Base-by-base conservation (phyloP, 2,888 invertebrate species). In the Diaperis boleti region DNA sequence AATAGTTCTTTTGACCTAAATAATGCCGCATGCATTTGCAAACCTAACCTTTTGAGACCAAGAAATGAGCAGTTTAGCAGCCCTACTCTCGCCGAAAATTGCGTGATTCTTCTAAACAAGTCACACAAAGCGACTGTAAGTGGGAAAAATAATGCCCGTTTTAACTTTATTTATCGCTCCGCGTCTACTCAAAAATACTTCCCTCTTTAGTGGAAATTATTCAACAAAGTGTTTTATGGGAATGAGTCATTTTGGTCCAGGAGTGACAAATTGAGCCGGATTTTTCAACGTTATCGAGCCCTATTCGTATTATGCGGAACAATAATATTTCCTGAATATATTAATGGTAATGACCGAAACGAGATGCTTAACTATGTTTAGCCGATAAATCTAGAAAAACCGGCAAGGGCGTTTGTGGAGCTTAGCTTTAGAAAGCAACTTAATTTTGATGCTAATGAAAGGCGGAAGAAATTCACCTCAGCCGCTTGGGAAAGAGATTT, bases 1-100 rank as follows among this genome's bases (percentile, higher is more conserved):
- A 49, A 15, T 20, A 59, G 39, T 41, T 59, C 11, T 29, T 41
- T 35, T 59, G 59, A 59, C 59, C 59, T 59, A 47, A 31, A 59
- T n/a, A n/a, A n/a, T 57, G 20, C 13, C 17, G 10, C 8, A 41
- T 17, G 42, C 42, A 31, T 56, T 33, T 45, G 33, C 44, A 47
- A 37, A 10, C 11, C 22, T 11, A 35, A 26, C 14, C 29, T 26
- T 11, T 42, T 18, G n/a, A 17, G 11, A 6, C 33, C 8, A 33
- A 33, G 33, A 33, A 33, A 33, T 11, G 33, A 29, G 6, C 26
- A 22, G 13, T 8, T n/a, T n/a, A n/a, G n/a, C n/a, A n/a, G n/a
- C n/a, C 17, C 17, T 7, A 17, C 26, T 37, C 15, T 10, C 15
- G 20, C 29, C 47, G 3, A 47, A 47, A 31, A 35, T 52, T 35